A percentile compares a stretch with the other conserved stretches of the same genome.
Conservation (phyloP, 1,140 invertebrate genomes). For the Reticulitermes speratus region DNA sequence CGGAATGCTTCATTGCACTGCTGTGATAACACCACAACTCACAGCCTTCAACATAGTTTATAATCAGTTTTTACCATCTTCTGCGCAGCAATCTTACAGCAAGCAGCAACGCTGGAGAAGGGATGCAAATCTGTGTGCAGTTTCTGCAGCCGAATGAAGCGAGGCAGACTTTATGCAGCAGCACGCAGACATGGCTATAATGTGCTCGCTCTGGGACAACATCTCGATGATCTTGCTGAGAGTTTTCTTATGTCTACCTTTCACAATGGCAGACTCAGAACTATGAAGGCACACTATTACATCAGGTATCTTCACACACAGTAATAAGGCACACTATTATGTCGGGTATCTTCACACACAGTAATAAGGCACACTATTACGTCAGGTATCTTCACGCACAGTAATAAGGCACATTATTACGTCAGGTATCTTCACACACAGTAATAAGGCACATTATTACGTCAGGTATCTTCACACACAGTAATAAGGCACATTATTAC, state of each 20-base stretch:
- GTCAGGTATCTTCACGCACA: too few relatives aligned
- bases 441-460: too few relatives aligned
- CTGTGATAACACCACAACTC: too few relatives aligned
- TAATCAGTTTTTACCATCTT: background rate
- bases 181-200: constrained; percentile 78
- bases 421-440: too few relatives aligned
- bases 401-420: too few relatives aligned
- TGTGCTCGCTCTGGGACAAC: constrained; percentile 82
- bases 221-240: constrained; percentile 81
- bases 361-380: too few relatives aligned
- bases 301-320: constrained; percentile 51
- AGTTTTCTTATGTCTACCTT: constrained; percentile 82
- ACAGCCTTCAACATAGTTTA: background rate
- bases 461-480: too few relatives aligned
- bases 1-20: background rate
- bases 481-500: too few relatives aligned
- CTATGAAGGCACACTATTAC: constrained; percentile 62
- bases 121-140: constrained; percentile 61
- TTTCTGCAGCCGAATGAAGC: constrained; percentile 67
- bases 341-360: too few relatives aligned
- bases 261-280: constrained; percentile 73
- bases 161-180: constrained; percentile 71
- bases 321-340: too few relatives aligned
- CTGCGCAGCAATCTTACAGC: constrained; percentile 38
- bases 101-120: constrained; percentile 21